Base-by-base conservation (phyloP, 2,888 invertebrate species). In the Oligia fasciuncula region DNA sequence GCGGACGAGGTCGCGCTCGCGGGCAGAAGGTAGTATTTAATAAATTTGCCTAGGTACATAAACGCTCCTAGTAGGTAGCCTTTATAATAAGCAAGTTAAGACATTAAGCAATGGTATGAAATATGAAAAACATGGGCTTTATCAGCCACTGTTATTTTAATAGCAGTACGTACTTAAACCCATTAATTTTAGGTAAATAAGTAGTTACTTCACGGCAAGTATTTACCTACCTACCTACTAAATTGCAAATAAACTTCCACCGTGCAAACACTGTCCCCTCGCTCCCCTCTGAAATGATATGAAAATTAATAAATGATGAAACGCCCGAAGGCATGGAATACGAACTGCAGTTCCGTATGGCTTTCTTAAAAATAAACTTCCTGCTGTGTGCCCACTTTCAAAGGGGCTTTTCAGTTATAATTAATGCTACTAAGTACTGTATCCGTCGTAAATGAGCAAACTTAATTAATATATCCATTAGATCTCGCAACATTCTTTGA, bases 391-490 rank as follows among this genome's bases (percentile, higher is more conserved):
- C 65, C 49, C 43, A 79, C 62, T 84, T 91, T 90, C 90, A 90
- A 89, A 87, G 87, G 81, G 85, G 88, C 88, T 89, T 79, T 85
- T 84, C 86, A 84, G 83, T 81, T 87, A 83, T 89, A 91, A 92
- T 93, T 92, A 94, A 91, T 91, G 87, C 91, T 91, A 85, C 82
- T 90, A 90, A 91, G 86, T 88, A 89, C 89, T 89, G 83, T 89
- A 89, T 85, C 84, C 88, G 85, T 83, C 89, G 86, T 92, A 92
- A 93, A 92, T 93, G 93, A 94, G 91, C 91, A 91, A 94, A 93
- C 89, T 91, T 93, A 94, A 94, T 93, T 94, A 94, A 93, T 93
- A 92, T 92, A 93, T 93, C 93, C 91, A 94, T 93, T 93, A 92
- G 91, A 91, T 90, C 85, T 88, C 86, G 91, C 88, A 92, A 92